Percentiles rank a stretch among this genome's conserved stretches.
phyloP scores from a whole-genome alignment of 2,888 invertebrate species.

The Uloborus plumipes region DNA sequence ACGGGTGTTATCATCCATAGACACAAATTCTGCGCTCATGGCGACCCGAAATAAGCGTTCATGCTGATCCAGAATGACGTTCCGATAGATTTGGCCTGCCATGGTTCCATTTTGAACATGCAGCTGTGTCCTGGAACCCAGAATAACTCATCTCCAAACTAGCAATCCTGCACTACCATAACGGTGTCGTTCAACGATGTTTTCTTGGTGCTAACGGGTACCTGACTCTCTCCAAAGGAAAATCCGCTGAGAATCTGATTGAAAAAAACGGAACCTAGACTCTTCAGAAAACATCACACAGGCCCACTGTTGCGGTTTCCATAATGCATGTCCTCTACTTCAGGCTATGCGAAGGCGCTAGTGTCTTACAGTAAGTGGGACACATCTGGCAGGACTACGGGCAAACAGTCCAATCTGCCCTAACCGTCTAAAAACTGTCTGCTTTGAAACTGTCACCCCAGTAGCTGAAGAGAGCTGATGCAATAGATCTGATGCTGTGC shows the following conservation, averaged over 20 bases:
- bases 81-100: conserved; percentile 17
- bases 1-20: conserved; percentile 5
- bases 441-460: background rate
- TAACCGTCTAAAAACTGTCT: conserved; percentile 11
- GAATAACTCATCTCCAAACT: conserved; percentile 3
- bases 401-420: conserved; percentile 12
- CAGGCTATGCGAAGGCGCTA: conserved; percentile 1
- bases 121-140: background rate
- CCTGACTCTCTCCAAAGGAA: conserved; percentile 5
- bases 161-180: background rate
- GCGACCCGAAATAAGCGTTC: conserved; percentile 11
- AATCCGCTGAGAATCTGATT: background rate
- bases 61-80: conserved; percentile 17
- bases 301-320: background rate
- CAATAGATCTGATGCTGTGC: no score
- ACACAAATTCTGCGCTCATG: conserved; percentile 12
- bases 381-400: conserved; percentile 5
- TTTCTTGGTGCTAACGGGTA: conserved; percentile 7
- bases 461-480: background rate
- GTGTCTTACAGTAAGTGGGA: conserved; percentile 16
- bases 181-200: conserved; percentile 13
- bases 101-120: conserved; percentile 8
- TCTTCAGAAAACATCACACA: conserved; percentile 13
- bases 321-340: background rate
- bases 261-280: conserved; percentile 5